A percentile compares a stretch with the other conserved stretches of the same genome.
Evolutionary conservation across 2,113 vertebrate genomes (phyloP).

Genomic region (Isichthys henryi): DNA sequence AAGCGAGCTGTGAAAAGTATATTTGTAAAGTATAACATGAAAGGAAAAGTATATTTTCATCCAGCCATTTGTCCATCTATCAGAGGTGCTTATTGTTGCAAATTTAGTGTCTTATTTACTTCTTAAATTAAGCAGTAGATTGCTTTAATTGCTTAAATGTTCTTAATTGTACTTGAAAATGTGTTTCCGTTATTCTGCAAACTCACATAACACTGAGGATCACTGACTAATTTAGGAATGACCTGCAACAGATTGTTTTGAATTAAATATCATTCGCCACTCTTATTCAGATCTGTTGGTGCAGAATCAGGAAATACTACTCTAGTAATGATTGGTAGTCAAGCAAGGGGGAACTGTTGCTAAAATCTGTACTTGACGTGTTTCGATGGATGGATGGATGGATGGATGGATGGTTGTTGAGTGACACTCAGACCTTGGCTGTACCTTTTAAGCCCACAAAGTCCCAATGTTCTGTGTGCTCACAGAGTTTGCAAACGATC

Average conservation of each 20-base stretch:
- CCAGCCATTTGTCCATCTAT: not conserved
- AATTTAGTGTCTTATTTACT: not conserved
- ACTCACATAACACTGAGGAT: not conserved
- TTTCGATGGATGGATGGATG: not conserved
- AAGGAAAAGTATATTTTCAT: not conserved
- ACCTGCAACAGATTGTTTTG: not conserved
- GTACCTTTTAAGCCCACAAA: not conserved
- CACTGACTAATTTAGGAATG: not conserved
- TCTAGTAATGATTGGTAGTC: conserved; percentile 24
- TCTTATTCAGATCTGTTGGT: not conserved
- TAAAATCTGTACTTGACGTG: not conserved
- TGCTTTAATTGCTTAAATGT: conserved; percentile 12
- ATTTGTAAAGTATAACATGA: not conserved
- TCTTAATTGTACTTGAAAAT: not conserved
- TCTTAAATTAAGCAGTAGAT: not conserved
- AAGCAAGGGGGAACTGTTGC: not conserved
- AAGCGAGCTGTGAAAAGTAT: not conserved
- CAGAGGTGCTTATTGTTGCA: not conserved
- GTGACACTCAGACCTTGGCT: not conserved
- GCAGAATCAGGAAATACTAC: not conserved
- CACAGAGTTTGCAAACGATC: not conserved
- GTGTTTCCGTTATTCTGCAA: conserved; percentile 1
- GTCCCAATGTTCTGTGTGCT: not conserved
- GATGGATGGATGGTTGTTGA: not conserved
- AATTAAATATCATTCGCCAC: not conserved